Conservation (phyloP, 1,140 invertebrate species). For the Leptoteleia sp. region DNA sequence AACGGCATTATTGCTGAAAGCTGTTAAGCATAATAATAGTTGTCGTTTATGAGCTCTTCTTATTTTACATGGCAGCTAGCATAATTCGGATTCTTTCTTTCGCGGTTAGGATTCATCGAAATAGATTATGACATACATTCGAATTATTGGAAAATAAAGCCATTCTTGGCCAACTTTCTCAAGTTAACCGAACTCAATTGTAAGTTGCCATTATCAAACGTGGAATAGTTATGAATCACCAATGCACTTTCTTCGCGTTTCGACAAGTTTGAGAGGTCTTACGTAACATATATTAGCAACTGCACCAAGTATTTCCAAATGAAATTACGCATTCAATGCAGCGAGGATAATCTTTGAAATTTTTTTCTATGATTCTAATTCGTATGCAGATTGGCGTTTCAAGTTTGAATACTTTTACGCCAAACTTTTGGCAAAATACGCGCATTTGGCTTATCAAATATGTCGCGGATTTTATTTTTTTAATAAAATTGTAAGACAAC, state of each 20-base stretch:
- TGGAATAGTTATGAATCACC: conserved; percentile 6
- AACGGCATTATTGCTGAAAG: no score
- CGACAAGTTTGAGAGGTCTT: conserved; percentile 4
- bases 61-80: not conserved
- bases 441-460: no score
- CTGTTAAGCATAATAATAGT: no score
- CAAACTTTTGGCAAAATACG: no score
- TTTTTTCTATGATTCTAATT: no score
- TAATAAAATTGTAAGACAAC: no score
- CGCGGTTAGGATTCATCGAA: conserved; percentile 30
- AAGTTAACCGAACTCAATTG: conserved; percentile 37
- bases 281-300: conserved; percentile 13
- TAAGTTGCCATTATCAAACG: conserved; percentile 21
- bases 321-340: conserved; percentile 11
- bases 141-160: conserved; percentile 60
- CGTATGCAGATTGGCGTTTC: no score
- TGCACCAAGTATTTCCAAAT: conserved; percentile 18
- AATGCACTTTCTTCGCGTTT: conserved; percentile 1
- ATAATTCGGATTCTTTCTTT: conserved; percentile 19
- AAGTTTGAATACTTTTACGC: no score
- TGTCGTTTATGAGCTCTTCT: no score
- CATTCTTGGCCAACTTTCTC: conserved; percentile 49
- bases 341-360: no score
- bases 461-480: no score
- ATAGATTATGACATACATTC: conserved; percentile 46